Percentiles rank a stretch among this genome's conserved stretches.
Conservation (phyloP, 2,888 invertebrate species). For the Idaea aversata region DNA sequence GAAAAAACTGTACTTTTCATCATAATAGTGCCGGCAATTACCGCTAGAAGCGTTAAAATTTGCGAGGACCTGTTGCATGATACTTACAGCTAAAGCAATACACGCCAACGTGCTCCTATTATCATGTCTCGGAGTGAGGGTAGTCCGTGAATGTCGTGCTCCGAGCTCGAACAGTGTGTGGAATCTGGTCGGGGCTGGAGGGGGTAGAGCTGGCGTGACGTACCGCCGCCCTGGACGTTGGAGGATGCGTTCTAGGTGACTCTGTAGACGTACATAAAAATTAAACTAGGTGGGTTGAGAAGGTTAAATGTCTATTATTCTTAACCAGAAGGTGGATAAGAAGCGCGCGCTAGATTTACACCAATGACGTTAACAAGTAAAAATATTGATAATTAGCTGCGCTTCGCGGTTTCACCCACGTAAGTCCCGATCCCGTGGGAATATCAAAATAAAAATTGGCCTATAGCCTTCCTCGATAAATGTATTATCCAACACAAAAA, state of each 20-base stretch:
- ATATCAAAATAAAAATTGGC: too few species aligned
- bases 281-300: too few species aligned
- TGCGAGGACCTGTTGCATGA: background rate
- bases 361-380: too few species aligned
- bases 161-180: constrained; percentile 93
- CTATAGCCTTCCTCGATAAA: too few species aligned
- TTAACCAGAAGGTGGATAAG: too few species aligned
- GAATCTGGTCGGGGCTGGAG: constrained; percentile 83
- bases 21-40: constrained; percentile 76
- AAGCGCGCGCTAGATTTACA: too few species aligned
- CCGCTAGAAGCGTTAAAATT: constrained; percentile 66
- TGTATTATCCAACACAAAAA: too few species aligned
- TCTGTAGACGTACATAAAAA: constrained; percentile 71
- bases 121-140: constrained; percentile 74
- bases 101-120: constrained; percentile 87
- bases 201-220: constrained; percentile 59
- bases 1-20: constrained; percentile 75
- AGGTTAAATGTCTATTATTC: too few species aligned
- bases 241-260: constrained; percentile 91
- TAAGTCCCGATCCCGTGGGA: too few species aligned
- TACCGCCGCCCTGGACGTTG: constrained; percentile 85
- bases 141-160: constrained; percentile 79
- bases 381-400: too few species aligned
- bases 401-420: too few species aligned
- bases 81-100: constrained; percentile 84